Base-by-base conservation (phyloP, 2,113 vertebrate species). In the Ictalurus punctatus region DNA sequence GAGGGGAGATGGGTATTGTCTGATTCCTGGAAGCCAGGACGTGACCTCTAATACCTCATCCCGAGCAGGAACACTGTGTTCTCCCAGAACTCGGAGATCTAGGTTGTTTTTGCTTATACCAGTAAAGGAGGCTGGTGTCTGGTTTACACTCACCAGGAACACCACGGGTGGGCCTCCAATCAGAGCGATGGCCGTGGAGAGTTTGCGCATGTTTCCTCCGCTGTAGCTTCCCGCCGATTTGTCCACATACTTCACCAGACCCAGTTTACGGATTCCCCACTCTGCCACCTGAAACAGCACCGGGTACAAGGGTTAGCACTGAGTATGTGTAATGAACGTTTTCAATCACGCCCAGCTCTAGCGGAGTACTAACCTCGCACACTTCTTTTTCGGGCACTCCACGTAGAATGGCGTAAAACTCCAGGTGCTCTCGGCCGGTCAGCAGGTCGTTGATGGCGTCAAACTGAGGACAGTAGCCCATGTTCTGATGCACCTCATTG, bases 391-490 rank as follows among this genome's bases (percentile, higher is more conserved):
- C 98, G 0, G 98, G 98, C 80, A 99, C 97, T 21, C 98, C 98
- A 87, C 98, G 96, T 89, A 99, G 94, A 89, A 99, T 97, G 4
- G 98, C 98, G 4, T 99, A 99, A 92, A 99, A 98, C 91, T 99
- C 98, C 86, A 99, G 95, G 10, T 99, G 98, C 76, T 99, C 98
- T 93, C 98, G 95, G 48, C 98, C 98, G 0, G 98, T 99, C 93
- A 99, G 93, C 81, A 99, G 93, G 88, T 99, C 98, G 3, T 97
- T 98, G 91, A 99, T 96, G 88, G 98, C 98, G 91, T 99, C 98
- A 3, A 99, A 99, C 94, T 99, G 98, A 40, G 98, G 98, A 89
- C 98, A 99, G 89, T 99, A 99, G 19, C 98, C 98, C 98, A 99
- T 99, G 93, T 98, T 99, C 95, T 98, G 98, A 94, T 99, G 97